Base-by-base conservation (phyloP, 2,888 invertebrate species). In the Yponomeuta cagnagella region DNA sequence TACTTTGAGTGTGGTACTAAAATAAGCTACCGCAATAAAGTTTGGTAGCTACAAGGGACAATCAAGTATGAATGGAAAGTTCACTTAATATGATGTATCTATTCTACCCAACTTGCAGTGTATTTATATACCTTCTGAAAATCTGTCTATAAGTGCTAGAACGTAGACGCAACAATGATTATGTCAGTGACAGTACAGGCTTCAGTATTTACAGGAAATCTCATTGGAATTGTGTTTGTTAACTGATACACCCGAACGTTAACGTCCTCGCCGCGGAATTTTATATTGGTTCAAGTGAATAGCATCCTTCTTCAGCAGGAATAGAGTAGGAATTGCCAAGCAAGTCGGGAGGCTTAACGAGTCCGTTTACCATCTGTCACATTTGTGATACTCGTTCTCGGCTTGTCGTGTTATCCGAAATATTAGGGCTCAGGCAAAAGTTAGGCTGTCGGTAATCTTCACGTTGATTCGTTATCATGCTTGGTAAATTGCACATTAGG, bases 321-420 rank as follows among this genome's bases (percentile, higher is more conserved):
- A 48, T 68, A 68, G 48, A 68, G 68, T 68, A 23, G 15, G 48
- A 5, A 37, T 68, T 43, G 68, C 43, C 6, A 23, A 23, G 30
- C 33, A 10, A 30, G 65, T 10, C 1, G 12, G 65, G 31, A 23
- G 31, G 10, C 33, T 30, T 30, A 10, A 65, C 30, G 31, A 68
- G 68, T 12, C 23, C 68, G 68, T 23, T 48, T 43, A 68, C 68
- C 43, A 68, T 68, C 43, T 68, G 68, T 68, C 48, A 43, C 23
- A 37, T 68, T 65, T 65, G 65, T 65, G 65, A 65, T 31, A 65
- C 65, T 65, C 65, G 64, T 64, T 31, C 64, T 64, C 64, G 64
- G 64, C 10, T 23, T 31, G 31, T 65, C 52, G 52, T 58, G 52
- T 58, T 15, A 58, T 58, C 15, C 52, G 52, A 58, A 31, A 31